Base-by-base conservation (phyloP, 2,113 vertebrate genomes). In the Barnardius zonarius region DNA sequence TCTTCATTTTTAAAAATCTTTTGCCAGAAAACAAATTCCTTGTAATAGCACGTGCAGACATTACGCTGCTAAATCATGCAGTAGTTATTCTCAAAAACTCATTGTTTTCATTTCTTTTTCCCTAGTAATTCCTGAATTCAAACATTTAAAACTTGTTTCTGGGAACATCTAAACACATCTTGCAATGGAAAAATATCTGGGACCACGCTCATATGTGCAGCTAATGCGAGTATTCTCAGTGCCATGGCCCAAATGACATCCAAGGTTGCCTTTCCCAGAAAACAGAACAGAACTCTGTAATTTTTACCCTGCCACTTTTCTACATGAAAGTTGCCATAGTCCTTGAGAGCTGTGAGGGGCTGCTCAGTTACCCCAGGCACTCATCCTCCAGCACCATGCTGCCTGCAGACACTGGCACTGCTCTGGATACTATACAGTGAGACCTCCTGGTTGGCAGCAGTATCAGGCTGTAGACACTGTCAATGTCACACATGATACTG, bases 401-500 rank as follows among this genome's bases (percentile, higher is more conserved):
- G 59, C 30, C 75, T 67, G 46, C 52, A 57, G 48, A 11, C 3
- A 3, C 25, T 16, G 43, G 52, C 39, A 30, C 35, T 64, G 27
- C 31, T 72, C 44, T 62, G 49, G 25, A 12, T 19, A 25, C 67
- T 25, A 18, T 5, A 0, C 25, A 23, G 13, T 55, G 39, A 90
- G 18, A 35, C 11, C 39, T 67, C 22, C 46, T 37, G 20, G 10
- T n/a, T 51, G 44, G 61, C 31, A 75, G 22, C n/a, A 73, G 39
- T 30, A 31, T 51, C 27, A 43, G 44, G 17, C 49, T 77, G 17
- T 31, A 52, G 80, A 11, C 9, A 62, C 30, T 0, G 0, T 15
- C 66, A 51, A 3, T 44, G 28, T 48, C 72, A 92, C 70, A 62
- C 7, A 7, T 6, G 13, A 62, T 76, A 79, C 44, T 69, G 86